Conservation (phyloP, 2,113 vertebrate species). For the Chloropsis cyanopogon region DNA sequence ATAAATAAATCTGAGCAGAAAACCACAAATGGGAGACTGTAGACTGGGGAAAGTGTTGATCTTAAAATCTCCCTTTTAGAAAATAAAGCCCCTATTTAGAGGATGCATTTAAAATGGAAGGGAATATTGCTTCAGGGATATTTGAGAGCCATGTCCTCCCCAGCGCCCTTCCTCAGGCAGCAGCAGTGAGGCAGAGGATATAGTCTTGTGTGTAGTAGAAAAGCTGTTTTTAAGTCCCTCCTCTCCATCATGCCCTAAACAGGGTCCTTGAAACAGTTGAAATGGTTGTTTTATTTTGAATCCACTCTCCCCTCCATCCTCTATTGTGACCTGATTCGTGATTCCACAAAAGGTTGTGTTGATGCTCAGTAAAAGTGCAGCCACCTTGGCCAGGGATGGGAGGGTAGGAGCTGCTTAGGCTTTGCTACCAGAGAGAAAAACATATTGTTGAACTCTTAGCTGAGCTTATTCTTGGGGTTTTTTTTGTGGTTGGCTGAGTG, state of each 20-base stretch:
- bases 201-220: background rate
- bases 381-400: background rate
- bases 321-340: accelerated
- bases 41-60: background rate
- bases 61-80: background rate
- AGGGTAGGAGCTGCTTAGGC: background rate
- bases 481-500: background rate
- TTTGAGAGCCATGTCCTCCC: background rate
- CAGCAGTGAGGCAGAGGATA: background rate
- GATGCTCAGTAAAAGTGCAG: background rate
- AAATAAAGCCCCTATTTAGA: background rate
- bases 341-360: background rate
- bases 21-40: background rate
- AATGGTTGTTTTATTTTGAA: background rate
- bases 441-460: background rate
- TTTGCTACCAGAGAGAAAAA: background rate
- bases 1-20: background rate
- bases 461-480: background rate
- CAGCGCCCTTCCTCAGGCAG: background rate
- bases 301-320: background rate
- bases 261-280: background rate
- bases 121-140: background rate
- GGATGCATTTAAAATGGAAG: background rate
- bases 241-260: background rate
- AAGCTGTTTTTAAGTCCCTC: background rate